Conservation (phyloP, 2,797 vertebrate species). For the Avahi laniger region DNA sequence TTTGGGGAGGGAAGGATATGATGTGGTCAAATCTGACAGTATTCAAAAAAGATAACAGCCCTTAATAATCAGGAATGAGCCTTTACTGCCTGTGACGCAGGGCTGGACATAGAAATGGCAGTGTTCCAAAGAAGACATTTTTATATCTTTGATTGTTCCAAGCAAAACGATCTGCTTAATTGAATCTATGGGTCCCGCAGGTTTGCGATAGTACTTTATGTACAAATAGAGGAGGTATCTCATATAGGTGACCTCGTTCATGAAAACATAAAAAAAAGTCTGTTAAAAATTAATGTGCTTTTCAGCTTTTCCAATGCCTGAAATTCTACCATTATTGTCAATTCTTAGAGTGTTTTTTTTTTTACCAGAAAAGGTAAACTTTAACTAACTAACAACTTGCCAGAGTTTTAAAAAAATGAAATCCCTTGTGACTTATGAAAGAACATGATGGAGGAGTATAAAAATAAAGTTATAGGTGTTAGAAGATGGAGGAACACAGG, state of each 20-base stretch:
- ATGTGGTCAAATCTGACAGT: conserved; percentile 74
- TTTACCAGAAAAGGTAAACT: background rate
- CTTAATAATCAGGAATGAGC: conserved; percentile 72
- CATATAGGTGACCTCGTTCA: background rate
- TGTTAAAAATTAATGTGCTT: conserved; percentile 1
- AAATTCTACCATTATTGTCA: background rate
- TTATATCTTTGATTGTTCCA: background rate
- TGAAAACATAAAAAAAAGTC: background rate
- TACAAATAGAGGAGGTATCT: background rate
- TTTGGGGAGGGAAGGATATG: conserved; percentile 62
- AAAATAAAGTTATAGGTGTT: background rate
- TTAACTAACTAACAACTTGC: background rate
- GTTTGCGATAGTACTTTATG: background rate
- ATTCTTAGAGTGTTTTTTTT: background rate
- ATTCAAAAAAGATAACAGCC: conserved; percentile 67
- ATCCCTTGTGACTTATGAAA: background rate
- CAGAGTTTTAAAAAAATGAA: background rate
- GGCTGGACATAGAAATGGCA: conserved; percentile 60
- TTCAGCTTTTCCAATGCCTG: background rate
- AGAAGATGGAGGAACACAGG: background rate
- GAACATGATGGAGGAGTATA: background rate
- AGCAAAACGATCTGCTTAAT: conserved; percentile 20
- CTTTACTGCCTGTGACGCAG: conserved; percentile 65
- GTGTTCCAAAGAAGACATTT: background rate
- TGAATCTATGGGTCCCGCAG: background rate